Evolutionary conservation across 2,888 invertebrate species (phyloP).

Genomic region (Aphrophora alni): DNA sequence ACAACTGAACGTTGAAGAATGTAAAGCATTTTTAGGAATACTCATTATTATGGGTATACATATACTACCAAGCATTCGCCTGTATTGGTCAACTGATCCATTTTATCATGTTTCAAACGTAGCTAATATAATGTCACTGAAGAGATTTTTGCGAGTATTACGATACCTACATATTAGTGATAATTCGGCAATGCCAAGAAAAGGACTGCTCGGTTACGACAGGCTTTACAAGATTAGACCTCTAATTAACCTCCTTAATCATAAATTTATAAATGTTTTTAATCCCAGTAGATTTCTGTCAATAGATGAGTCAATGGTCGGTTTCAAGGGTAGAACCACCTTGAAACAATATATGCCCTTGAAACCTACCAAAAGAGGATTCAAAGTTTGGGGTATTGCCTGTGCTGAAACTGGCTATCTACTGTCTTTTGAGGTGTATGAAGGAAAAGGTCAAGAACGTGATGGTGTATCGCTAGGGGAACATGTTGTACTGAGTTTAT

Average conservation of each 20-base stretch:
- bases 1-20: not conserved
- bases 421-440: constrained; percentile 42
- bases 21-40: not conserved
- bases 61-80: not conserved
- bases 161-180: not conserved
- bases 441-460: constrained; percentile 34
- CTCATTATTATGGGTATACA: not conserved
- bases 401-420: constrained; percentile 44
- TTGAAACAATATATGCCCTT: constrained; percentile 48
- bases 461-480: not conserved
- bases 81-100: not conserved
- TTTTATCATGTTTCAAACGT: not conserved
- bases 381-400: constrained; percentile 48
- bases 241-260: constrained; percentile 31
- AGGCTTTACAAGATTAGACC: constrained; percentile 46
- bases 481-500: not conserved
- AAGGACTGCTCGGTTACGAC: constrained; percentile 40
- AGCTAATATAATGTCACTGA: not conserved
- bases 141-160: not conserved
- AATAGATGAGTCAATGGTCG: constrained; percentile 47
- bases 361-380: constrained; percentile 48
- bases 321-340: constrained; percentile 47
- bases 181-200: not conserved
- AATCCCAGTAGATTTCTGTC: constrained; percentile 40
- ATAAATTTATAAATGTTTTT: constrained; percentile 35